These are phyloP conservation scores for Brachyopa scutellaris DNA, from an alignment of 2,888 invertebrate species.

Conservation along the genomic window DNA sequence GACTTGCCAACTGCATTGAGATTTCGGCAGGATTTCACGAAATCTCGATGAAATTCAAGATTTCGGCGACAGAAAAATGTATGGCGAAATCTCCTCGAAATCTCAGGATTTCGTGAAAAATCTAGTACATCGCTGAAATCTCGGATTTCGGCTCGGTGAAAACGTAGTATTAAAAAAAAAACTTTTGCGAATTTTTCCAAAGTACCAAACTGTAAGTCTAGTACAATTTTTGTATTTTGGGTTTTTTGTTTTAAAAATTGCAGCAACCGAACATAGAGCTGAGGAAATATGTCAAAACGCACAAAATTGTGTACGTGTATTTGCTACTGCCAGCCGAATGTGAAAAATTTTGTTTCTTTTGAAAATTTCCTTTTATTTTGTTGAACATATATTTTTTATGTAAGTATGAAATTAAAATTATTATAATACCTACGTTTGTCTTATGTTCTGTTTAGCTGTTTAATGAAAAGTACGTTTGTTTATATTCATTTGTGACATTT, in stretches of 20 bases:
- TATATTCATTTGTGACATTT: slow-evolving; percentile 20
- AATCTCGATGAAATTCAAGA: no score
- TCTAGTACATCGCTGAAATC: no score
- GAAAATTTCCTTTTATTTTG: slow-evolving; percentile 74
- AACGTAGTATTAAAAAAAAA: no score
- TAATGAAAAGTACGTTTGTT: slow-evolving; percentile 2
- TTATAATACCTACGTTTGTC: not conserved
- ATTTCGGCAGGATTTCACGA: no score
- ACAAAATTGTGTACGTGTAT: slow-evolving; percentile 75
- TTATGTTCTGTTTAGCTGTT: not conserved
- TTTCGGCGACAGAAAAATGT: no score
- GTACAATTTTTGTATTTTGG: not conserved
- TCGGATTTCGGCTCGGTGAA: no score
- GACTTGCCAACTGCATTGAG: no score
- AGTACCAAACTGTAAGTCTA: not conserved
- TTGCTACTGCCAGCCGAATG: slow-evolving; percentile 68
- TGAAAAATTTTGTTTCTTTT: slow-evolving; percentile 76
- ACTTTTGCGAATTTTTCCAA: not conserved
- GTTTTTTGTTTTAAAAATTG: slow-evolving; percentile 3
- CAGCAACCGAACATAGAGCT: not conserved
- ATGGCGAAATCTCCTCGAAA: no score
- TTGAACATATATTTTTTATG: slow-evolving; percentile 72
- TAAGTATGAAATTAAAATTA: slow-evolving; percentile 60
- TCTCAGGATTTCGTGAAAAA: no score
- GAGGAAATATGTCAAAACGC: slow-evolving; percentile 60